Percentiles rank a stretch among this genome's conserved stretches.
Evolutionary conservation across 2,888 invertebrate species (phyloP).

Genomic region (Pseudococcus jackbeardsleyi): DNA sequence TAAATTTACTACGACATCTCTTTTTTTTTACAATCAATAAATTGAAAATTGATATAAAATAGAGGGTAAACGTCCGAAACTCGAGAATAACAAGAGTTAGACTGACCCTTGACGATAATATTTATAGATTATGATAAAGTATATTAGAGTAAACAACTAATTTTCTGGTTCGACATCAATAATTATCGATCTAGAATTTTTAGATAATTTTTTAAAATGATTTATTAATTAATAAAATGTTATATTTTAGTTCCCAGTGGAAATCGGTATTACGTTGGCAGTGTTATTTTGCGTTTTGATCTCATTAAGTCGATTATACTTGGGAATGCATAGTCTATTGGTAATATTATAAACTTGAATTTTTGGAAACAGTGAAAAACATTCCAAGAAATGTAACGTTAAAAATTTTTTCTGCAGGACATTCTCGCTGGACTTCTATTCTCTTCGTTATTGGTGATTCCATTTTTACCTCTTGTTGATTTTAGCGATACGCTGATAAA

Average conservation of each 20-base stretch:
- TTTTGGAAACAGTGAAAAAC: not conserved
- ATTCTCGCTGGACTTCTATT: conserved; percentile 83
- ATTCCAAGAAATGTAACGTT: conserved; percentile 5
- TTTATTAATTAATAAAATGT: not conserved
- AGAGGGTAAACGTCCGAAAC: not conserved
- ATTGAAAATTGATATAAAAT: not conserved
- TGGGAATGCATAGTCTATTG: conserved; percentile 94
- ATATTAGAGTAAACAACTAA: not conserved
- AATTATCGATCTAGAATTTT: not conserved
- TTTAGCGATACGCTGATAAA: conserved; percentile 80
- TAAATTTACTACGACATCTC: not conserved
- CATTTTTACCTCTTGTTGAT: conserved; percentile 83
- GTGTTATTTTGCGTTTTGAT: conserved; percentile 79
- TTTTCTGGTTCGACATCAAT: not conserved
- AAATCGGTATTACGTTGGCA: conserved; percentile 71
- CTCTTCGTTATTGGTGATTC: conserved; percentile 78
- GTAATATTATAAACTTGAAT: conserved; percentile 74
- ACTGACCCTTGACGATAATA: not conserved
- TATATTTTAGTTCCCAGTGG: conserved; percentile 71
- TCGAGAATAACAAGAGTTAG: not conserved
- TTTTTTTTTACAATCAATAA: not conserved
- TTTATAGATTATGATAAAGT: not conserved
- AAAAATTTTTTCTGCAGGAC: conserved; percentile 76
- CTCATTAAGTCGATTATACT: conserved; percentile 87
- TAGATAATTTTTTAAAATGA: not conserved